Evolutionary conservation across 2,113 vertebrate species (phyloP).

Genomic region (Cryptomyrus ogoouensis): DNA sequence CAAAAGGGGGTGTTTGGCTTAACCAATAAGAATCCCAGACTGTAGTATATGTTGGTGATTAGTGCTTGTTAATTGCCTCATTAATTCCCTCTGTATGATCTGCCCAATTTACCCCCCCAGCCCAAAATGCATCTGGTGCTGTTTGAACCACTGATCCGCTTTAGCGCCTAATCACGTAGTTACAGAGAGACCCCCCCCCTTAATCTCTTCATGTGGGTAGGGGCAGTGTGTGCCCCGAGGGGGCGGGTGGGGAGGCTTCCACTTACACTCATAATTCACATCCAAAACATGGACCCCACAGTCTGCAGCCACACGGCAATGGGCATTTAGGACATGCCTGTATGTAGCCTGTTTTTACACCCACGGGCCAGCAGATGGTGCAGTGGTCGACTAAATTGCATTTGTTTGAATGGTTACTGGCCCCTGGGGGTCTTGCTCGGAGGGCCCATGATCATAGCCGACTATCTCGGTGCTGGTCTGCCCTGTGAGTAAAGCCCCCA

Average conservation of each 20-base stretch:
- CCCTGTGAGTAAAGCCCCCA: too few species aligned
- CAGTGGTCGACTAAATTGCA: not conserved
- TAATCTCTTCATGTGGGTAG: not conserved
- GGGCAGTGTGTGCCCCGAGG: too few species aligned
- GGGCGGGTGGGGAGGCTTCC: not conserved
- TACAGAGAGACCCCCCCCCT: not conserved
- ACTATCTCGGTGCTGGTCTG: not conserved
- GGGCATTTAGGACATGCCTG: not conserved
- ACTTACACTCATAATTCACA: not conserved
- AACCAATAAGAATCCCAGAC: not conserved
- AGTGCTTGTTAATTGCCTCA: not conserved
- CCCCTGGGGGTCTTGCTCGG: not conserved
- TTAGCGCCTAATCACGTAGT: not conserved
- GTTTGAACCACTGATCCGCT: too few species aligned
- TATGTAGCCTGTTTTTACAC: not conserved
- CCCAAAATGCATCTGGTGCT: not conserved
- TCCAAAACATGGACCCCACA: not conserved
- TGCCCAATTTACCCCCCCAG: not conserved
- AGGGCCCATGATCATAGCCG: not conserved
- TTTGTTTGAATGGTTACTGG: not conserved
- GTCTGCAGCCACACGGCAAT: not conserved
- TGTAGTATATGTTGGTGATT: not conserved
- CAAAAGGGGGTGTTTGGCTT: conserved; percentile 31
- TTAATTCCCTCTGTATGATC: not conserved
- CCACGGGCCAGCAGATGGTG: not conserved